Conservation (phyloP, 2,888 invertebrate genomes). For the Polydrusus tereticollis region DNA sequence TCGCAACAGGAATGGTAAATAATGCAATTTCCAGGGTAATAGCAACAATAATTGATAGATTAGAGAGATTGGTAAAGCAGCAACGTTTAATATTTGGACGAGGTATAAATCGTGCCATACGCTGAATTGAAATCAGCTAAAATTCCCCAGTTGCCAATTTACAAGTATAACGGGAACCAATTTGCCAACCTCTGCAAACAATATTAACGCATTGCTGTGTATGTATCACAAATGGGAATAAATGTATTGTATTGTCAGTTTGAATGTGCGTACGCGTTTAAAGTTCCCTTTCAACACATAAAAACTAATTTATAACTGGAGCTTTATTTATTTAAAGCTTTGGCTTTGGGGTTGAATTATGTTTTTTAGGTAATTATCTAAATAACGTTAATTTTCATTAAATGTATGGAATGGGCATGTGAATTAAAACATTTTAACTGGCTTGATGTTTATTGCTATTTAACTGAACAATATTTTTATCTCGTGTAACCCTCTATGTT, state of each 20-base stretch:
- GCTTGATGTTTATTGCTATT: no score
- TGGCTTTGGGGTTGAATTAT: background rate
- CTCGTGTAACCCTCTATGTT: no score
- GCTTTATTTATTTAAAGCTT: background rate
- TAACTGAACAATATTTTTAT: no score
- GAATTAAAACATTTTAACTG: no score
- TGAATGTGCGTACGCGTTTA: conserved; percentile 33
- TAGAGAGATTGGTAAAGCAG: conserved; percentile 46
- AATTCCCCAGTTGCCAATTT: conserved; percentile 45
- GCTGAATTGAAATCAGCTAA: conserved; percentile 47
- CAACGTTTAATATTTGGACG: conserved; percentile 45
- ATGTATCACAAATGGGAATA: conserved; percentile 42
- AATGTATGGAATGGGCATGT: background rate
- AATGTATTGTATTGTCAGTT: conserved; percentile 43
- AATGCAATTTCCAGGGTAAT: conserved; percentile 48
- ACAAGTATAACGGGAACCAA: conserved; percentile 47
- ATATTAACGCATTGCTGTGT: conserved; percentile 45
- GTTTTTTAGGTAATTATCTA: background rate
- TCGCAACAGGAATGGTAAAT: conserved; percentile 38
- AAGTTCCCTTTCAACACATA: conserved; percentile 20
- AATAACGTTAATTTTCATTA: background rate
- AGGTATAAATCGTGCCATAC: conserved; percentile 47
- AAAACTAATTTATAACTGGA: conserved; percentile 14
- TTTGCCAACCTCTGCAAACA: conserved; percentile 47
- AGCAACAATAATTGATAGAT: conserved; percentile 49